phyloP scores from a whole-genome alignment of 23 tunicate genomes.

The Halocynthia aurantium region DNA sequence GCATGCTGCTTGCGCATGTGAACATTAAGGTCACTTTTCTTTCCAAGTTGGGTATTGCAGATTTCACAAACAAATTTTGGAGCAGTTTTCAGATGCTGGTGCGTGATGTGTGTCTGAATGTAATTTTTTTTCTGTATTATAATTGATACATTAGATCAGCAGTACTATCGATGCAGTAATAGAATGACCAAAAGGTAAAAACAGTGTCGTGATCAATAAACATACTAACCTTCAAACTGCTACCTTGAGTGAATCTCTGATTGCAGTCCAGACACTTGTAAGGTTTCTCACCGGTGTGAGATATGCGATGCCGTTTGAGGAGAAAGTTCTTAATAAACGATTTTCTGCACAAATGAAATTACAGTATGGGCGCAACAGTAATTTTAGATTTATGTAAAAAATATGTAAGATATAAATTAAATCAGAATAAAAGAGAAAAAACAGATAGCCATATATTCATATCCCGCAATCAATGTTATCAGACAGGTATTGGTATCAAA shows the following conservation, averaged over 20 bases:
- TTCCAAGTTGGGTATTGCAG: slow-evolving; percentile 84
- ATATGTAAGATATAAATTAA: too few relatives aligned
- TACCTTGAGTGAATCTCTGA: slow-evolving; percentile 94
- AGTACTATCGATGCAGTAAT: too few relatives aligned
- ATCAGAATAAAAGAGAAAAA: too few relatives aligned
- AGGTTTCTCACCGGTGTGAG: slow-evolving; percentile 99
- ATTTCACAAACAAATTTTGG: slow-evolving; percentile 96
- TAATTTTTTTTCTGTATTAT: too few relatives aligned
- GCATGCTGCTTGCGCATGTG: slow-evolving; percentile 99
- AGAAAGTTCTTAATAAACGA: slow-evolving; percentile 97
- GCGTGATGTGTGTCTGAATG: slow-evolving; percentile 87
- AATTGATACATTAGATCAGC: too few relatives aligned
- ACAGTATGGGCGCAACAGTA: too few relatives aligned
- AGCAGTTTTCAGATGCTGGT: slow-evolving; percentile 96
- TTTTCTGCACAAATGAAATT: slow-evolving; percentile 40
- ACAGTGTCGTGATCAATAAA: too few relatives aligned
- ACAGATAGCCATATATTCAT: too few relatives aligned
- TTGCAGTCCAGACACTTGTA: slow-evolving; percentile 97
- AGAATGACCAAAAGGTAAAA: too few relatives aligned
- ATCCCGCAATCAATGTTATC: too few relatives aligned
- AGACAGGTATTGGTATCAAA: too few relatives aligned
- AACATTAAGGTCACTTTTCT: slow-evolving; percentile 91
- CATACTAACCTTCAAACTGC: slow-evolving; percentile 64
- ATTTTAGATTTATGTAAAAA: too few relatives aligned
- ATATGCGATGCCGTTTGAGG: slow-evolving; percentile 90